Conservation (phyloP, 1,140 invertebrate genomes). For the Drosophila tristis region DNA sequence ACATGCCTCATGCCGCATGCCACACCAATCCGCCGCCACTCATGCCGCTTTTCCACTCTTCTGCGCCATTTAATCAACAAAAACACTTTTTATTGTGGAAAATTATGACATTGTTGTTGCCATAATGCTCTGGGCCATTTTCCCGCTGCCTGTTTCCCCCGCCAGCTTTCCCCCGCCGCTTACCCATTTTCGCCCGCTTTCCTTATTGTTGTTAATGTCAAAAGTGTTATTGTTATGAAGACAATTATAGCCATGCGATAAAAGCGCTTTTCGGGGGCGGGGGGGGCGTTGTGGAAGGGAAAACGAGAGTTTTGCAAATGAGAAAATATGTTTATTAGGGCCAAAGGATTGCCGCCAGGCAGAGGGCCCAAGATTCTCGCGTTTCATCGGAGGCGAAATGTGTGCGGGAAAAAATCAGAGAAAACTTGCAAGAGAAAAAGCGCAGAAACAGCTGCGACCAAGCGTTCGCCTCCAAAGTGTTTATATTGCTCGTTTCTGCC, state of each 20-base stretch:
- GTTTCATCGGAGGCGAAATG: too few species aligned
- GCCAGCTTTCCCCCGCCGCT: slow-evolving; percentile 16
- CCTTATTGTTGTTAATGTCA: slow-evolving; percentile 69
- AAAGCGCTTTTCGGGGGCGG: slow-evolving; percentile 55
- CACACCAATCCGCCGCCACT: background rate
- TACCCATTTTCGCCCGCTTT: background rate
- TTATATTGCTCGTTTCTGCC: slow-evolving; percentile 19
- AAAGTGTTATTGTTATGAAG: slow-evolving; percentile 81
- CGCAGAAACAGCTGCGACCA: slow-evolving; percentile 46
- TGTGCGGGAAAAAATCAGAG: background rate
- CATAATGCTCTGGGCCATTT: slow-evolving; percentile 38
- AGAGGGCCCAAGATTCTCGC: background rate
- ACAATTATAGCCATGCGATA: slow-evolving; percentile 76
- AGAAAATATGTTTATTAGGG: slow-evolving; percentile 79
- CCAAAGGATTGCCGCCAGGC: slow-evolving; percentile 33
- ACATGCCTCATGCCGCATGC: background rate
- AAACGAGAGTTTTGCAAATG: slow-evolving; percentile 67
- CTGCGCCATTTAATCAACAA: slow-evolving; percentile 75
- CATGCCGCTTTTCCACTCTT: slow-evolving; percentile 18
- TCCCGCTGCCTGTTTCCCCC: slow-evolving; percentile 28
- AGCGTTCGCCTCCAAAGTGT: slow-evolving; percentile 26
- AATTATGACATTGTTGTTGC: slow-evolving; percentile 74
- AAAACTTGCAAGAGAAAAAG: background rate
- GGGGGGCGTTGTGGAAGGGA: background rate
- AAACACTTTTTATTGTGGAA: slow-evolving; percentile 81